Percentiles rank a stretch among this genome's conserved stretches.
phyloP scores from a whole-genome alignment of 1,140 invertebrate genomes.

The Tetragonula clypearis region DNA sequence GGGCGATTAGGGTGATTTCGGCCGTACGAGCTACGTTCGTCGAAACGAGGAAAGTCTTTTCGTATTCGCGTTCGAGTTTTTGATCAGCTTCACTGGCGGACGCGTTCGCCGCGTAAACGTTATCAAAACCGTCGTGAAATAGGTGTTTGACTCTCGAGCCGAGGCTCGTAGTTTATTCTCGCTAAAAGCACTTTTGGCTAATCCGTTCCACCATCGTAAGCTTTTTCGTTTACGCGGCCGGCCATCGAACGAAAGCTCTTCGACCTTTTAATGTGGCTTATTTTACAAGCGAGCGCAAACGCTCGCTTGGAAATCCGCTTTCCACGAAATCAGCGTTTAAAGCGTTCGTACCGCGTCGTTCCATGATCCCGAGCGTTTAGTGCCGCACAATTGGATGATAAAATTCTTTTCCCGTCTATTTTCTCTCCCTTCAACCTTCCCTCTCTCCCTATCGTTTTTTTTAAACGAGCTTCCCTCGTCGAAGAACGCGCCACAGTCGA shows the following conservation, averaged over 20 bases:
- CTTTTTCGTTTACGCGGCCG: conserved; percentile 3
- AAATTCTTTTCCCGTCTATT: too few relatives aligned
- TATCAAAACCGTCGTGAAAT: not conserved
- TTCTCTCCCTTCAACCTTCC: too few relatives aligned
- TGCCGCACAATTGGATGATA: not conserved
- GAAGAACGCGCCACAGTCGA: too few relatives aligned
- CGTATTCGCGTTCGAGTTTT: not conserved
- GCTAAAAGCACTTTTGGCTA: conserved; percentile 37
- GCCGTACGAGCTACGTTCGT: not conserved
- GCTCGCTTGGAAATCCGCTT: not conserved
- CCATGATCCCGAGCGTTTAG: not conserved
- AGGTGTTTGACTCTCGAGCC: too few relatives aligned
- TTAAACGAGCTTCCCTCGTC: not conserved
- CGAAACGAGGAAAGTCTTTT: not conserved
- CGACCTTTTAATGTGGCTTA: conserved; percentile 34
- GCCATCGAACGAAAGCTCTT: not conserved
- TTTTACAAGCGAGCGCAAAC: not conserved
- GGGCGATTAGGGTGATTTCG: too few relatives aligned
- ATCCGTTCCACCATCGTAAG: not conserved
- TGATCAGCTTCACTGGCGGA: not conserved
- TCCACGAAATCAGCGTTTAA: not conserved
- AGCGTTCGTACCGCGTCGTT: too few relatives aligned
- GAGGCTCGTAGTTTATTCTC: conserved; percentile 22
- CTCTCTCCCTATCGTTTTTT: too few relatives aligned
- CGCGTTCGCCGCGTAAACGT: not conserved